Base-by-base conservation (phyloP, 2,888 invertebrate genomes). In the Melieria omissa region DNA sequence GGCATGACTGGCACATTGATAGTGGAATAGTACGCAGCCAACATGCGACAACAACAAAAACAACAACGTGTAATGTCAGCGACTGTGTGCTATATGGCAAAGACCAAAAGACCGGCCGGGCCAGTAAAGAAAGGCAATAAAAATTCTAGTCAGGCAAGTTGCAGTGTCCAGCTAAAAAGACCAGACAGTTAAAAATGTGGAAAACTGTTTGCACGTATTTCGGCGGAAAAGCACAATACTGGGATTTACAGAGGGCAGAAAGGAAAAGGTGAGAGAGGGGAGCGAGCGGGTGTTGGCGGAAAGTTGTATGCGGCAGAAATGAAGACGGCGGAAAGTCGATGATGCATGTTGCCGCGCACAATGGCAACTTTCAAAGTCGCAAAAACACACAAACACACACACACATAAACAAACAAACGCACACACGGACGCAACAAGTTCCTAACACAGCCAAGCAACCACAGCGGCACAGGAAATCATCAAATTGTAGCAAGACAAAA, bases 381-480 rank as follows among this genome's bases (percentile, higher is more conserved):
- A 65, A 14, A 46, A 2, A 16, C 16, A 16, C 29, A 16, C 16
- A 16, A 1, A 49, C 10, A 41, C n/a, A 29, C 14, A 6, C 42
- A 47, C 9, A 64, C 63, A 29, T 63, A 41, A 10, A 49, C 12
- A 49, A 49, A 49, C 10, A 49, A 49, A 12, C 9, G 12, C 29
- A 29, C 29, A 29, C 29, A 29, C 29, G 2, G 66, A 81, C 80
- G 81, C 84, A 83, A 83, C 83, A 83, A 83, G 83, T 84, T 78
- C 73, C 78, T 78, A 79, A 73, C 77, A 78, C 77, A 79, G 64
- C 68, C 79, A 78, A 80, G 80, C 83, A 82, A 80, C 81, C 79
- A 82, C 80, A 77, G 74, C 74, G 77, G 80, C 79, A 80, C 80
- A 84, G 84, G 84, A 78, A 82, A 83, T 77, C 84, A 83, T 81